phyloP scores from a whole-genome alignment of 64 coral and sea anemone species.

The Montipora efflorescens region DNA sequence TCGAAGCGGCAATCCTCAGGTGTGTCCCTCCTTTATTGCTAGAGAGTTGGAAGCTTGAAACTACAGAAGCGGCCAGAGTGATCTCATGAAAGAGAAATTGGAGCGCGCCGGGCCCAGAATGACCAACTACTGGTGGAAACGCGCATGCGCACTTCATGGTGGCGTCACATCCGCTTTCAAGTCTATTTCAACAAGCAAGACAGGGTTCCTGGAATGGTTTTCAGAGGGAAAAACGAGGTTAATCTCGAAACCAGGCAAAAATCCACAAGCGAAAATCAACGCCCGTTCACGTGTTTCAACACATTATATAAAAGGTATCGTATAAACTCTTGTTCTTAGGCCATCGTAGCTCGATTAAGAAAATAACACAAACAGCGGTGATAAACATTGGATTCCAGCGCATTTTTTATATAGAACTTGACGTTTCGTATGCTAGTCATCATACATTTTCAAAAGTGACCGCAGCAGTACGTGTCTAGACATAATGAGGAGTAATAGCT shows the following conservation, averaged over 20 bases:
- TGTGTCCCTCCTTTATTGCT: background rate
- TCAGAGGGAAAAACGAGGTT: slow-evolving; percentile 15
- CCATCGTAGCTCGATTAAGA: no score
- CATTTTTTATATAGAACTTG: no score
- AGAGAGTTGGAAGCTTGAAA: background rate
- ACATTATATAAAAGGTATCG: slow-evolving; percentile 65
- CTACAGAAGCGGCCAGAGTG: background rate
- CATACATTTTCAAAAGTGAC: no score
- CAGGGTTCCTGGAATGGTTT: background rate
- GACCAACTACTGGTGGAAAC: slow-evolving; percentile 15
- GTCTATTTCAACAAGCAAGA: background rate
- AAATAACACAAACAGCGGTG: no score
- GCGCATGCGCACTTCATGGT: background rate
- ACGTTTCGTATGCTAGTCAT: no score
- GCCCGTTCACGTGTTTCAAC: slow-evolving; percentile 76
- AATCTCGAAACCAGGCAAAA: background rate
- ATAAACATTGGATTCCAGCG: no score
- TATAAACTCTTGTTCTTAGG: no score
- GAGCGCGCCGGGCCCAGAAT: slow-evolving; percentile 2
- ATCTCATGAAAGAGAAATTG: background rate
- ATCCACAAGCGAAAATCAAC: slow-evolving; percentile 44
- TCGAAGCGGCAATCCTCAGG: background rate
- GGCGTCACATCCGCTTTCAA: background rate
- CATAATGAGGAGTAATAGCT: no score
- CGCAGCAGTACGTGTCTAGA: no score